Evolutionary conservation across 2,888 invertebrate species (phyloP), one percentile per base, ranked within the genome.

Genomic region (Cephus runcator): DNA sequence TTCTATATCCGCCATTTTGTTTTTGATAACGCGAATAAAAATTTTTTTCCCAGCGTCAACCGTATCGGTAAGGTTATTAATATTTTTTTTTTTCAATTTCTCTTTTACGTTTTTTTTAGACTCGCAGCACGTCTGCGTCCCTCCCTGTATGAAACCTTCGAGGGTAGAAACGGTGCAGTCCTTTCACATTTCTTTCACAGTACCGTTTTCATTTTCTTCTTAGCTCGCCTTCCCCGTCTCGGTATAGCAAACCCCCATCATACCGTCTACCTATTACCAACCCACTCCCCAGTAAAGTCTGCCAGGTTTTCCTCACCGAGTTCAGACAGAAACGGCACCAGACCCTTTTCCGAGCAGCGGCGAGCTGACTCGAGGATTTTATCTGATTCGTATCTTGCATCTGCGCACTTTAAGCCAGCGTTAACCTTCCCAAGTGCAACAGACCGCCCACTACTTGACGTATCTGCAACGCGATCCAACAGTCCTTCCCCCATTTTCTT

Each of bases 391-490:
- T 82, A 79, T 79, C 79, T 82, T 77, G 79, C 77, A 79, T 77
- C 77, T 30, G 73, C 73, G 69, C 15, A 73, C 69, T 36, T 56
- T 56, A 56, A 56, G 15, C 23, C 56, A 76, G 77, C 81, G 81
- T 78, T 77, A 81, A 79, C 82, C 76, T 82, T 83, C 80, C 56
- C 77, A 82, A 81, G 80, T 82, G 79, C 83, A 83, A 84, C 84
- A 85, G 81, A 82, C 82, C 83, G 83, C 84, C 82, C 81, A 82
- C 79, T 79, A 83, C 84, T 84, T 79, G 82, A 83, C 79, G 80
- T 84, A 83, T 80, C 82, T 81, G 76, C 75, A 56, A 6, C 79
- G 76, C 80, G 71, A 34, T 71, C 71, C 71, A 81, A 81, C 78
- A 71, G 77, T 79, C 77, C 40, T 36, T 35, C 0, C 80, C 80